Evolutionary conservation across 2,113 vertebrate species (phyloP).

Genomic region (Orthonyx spaldingii): DNA sequence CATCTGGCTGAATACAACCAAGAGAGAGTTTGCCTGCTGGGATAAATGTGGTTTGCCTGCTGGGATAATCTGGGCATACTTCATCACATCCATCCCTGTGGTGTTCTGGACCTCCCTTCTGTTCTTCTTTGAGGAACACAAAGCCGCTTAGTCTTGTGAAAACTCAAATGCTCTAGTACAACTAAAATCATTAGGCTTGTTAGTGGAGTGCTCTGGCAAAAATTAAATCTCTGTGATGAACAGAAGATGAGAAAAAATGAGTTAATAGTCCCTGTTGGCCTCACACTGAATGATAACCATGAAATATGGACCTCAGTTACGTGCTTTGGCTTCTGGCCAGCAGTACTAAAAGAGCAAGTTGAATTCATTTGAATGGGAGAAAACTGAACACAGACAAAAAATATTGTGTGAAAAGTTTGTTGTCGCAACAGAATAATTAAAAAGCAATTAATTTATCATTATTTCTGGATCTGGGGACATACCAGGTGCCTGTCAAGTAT

Average conservation of each 20-base stretch:
- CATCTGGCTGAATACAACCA: background rate
- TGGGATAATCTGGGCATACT: background rate
- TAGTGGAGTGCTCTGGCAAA: background rate
- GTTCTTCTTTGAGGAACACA: background rate
- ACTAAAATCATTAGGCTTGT: background rate
- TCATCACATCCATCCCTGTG: accelerated
- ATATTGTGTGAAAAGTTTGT: background rate
- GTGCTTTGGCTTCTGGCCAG: background rate
- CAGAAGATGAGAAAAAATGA: background rate
- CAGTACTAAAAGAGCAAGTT: background rate
- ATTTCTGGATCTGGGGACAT: background rate
- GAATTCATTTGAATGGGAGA: background rate
- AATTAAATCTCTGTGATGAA: background rate
- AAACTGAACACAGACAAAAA: background rate
- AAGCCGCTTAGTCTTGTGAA: background rate
- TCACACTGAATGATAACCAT: background rate
- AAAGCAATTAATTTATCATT: background rate
- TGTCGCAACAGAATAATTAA: background rate
- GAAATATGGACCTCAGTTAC: background rate
- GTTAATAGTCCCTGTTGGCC: background rate
- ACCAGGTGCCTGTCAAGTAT: background rate
- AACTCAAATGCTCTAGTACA: background rate
- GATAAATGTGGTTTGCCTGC: background rate
- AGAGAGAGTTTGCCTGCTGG: background rate
- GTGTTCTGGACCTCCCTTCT: background rate